Percentiles rank a stretch among this genome's conserved stretches.
phyloP scores from a whole-genome alignment of 2,113 vertebrate species.

The Mus musculus region DNA sequence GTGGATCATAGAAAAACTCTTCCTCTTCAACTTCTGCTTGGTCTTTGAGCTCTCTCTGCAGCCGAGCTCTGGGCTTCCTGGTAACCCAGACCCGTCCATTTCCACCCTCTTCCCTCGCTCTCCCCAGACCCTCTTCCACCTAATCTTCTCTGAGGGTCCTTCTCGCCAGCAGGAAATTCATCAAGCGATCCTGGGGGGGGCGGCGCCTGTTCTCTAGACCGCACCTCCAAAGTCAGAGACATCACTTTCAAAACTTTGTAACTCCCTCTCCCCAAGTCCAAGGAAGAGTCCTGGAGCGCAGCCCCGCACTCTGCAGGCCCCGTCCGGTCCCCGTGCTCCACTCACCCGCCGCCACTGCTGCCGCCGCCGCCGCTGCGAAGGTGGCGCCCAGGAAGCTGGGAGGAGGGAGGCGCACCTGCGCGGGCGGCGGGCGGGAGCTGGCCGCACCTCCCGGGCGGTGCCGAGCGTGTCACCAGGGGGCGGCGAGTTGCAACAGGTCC shows the following conservation, averaged over 20 bases:
- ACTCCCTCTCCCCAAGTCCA: neutral
- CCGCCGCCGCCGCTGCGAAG: neutral
- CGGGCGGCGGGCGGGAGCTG: neutral
- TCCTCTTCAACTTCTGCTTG: neutral
- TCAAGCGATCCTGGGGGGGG: neutral
- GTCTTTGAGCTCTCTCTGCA: neutral
- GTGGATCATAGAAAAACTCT: neutral
- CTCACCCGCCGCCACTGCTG: neutral
- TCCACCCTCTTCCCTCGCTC: neutral
- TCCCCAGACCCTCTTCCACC: neutral
- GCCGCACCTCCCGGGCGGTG: conserved; percentile 50
- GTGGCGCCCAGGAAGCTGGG: conserved; percentile 54
- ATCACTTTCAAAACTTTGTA: conserved; percentile 48
- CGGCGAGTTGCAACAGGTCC: conserved; percentile 92
- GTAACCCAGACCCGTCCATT: rapidly evolving
- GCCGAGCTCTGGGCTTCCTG: neutral
- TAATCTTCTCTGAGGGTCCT: neutral
- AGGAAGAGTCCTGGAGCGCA: neutral
- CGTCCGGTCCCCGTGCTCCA: neutral
- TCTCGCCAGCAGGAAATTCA: neutral
- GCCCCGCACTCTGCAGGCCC: neutral
- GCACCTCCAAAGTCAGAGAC: neutral
- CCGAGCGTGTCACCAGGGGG: conserved; percentile 85
- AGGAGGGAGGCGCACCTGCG: conserved; percentile 10
- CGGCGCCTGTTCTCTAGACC: neutral